A percentile compares a stretch with the other conserved stretches of the same genome.
These are phyloP conservation scores for Phainopepla nitens DNA, from an alignment of 2,113 vertebrate genomes.

Conservation along the genomic window DNA sequence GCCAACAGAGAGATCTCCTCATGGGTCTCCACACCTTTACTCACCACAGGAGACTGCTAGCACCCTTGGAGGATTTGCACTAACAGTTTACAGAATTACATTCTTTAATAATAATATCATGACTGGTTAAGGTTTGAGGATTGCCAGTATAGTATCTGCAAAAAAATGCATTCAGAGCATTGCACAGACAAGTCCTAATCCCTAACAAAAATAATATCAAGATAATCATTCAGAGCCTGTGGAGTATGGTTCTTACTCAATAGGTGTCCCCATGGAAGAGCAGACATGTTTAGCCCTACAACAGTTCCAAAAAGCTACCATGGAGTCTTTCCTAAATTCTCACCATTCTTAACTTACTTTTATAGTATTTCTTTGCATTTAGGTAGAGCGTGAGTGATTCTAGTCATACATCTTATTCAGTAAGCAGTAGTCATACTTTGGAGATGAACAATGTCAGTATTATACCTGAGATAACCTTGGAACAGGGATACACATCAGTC, in stretches of 20 bases:
- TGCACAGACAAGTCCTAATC: too few relatives aligned
- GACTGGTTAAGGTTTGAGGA: background rate
- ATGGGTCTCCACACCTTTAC: background rate
- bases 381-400: background rate
- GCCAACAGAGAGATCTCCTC: background rate
- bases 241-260: background rate
- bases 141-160: background rate
- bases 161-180: background rate
- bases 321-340: background rate
- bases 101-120: background rate
- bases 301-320: background rate
- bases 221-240: background rate
- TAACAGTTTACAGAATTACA: background rate
- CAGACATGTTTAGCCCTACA: background rate
- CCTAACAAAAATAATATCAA: background rate
- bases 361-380: background rate
- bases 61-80: background rate
- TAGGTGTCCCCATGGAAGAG: background rate
- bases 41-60: background rate
- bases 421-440: background rate
- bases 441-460: background rate
- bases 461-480: background rate
- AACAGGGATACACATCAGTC: background rate
- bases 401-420: background rate
- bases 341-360: background rate